Evolutionary conservation across 1,140 invertebrate genomes (phyloP).

Genomic region (Saxidomus purpurata): DNA sequence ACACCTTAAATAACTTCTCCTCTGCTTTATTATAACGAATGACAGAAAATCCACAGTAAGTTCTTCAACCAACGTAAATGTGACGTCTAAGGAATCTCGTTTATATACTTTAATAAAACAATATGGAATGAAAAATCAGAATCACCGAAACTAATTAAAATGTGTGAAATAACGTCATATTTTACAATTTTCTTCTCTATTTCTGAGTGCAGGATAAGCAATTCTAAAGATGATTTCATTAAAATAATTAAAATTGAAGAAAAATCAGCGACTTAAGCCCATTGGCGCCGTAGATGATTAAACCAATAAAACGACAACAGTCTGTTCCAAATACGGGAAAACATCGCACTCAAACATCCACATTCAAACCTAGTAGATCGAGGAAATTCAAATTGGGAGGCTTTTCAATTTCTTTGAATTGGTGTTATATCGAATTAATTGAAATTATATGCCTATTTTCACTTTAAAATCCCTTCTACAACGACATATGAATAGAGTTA

Average conservation of each 20-base stretch:
- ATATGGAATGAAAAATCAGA: too few relatives aligned
- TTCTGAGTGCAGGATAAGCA: not conserved
- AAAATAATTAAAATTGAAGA: slow-evolving; percentile 22
- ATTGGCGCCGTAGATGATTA: slow-evolving; percentile 35
- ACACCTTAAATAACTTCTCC: too few relatives aligned
- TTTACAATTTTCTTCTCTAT: not conserved
- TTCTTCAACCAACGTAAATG: too few relatives aligned
- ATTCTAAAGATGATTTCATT: not conserved
- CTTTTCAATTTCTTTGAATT: slow-evolving; percentile 40
- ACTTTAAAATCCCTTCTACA: slow-evolving; percentile 60
- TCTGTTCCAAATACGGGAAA: not conserved
- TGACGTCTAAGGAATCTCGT: too few relatives aligned
- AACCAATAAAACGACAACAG: slow-evolving; percentile 20
- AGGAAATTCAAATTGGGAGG: slow-evolving; percentile 59
- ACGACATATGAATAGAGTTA: slow-evolving; percentile 25
- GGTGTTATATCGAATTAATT: slow-evolving; percentile 56
- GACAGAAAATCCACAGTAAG: too few relatives aligned
- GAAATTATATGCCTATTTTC: slow-evolving; percentile 67
- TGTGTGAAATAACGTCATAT: too few relatives aligned
- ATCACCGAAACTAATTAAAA: too few relatives aligned
- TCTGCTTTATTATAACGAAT: too few relatives aligned
- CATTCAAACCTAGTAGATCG: slow-evolving; percentile 26
- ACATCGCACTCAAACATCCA: not conserved
- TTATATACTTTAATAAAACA: too few relatives aligned
- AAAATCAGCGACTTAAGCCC: slow-evolving; percentile 14